Conservation (phyloP, 2,888 invertebrate genomes). For the Lacanobia wlatinum region DNA sequence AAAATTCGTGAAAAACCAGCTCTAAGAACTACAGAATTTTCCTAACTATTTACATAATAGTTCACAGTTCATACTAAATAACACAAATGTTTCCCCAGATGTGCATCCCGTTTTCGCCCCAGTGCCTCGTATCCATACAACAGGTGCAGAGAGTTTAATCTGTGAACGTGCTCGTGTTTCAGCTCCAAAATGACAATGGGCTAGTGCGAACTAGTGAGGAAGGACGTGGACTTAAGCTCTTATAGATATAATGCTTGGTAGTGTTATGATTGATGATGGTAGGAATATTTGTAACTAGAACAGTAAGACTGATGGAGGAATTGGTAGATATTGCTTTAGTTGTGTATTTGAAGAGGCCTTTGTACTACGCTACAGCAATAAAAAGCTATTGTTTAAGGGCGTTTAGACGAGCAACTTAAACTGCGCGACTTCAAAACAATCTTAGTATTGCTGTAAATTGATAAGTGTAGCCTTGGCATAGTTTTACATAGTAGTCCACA, state of each 20-base stretch:
- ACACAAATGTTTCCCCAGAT: conserved; percentile 33
- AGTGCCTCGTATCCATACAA: conserved; percentile 39
- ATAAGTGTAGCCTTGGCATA: no score
- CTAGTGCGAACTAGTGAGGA: conserved; percentile 4
- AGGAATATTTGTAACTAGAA: background rate
- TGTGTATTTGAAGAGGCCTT: background rate
- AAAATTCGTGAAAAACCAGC: background rate
- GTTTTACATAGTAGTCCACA: no score
- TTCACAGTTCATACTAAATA: conserved; percentile 21
- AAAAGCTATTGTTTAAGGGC: background rate
- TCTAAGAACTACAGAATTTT: background rate
- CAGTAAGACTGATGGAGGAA: background rate
- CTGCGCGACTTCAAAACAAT: background rate
- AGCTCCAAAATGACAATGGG: conserved; percentile 22
- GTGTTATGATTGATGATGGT: conserved; percentile 26
- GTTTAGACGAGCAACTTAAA: background rate
- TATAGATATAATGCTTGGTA: background rate
- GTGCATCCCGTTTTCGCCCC: conserved; percentile 30
- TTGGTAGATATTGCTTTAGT: background rate
- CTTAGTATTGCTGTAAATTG: background rate
- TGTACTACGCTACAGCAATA: background rate
- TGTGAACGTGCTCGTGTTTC: conserved; percentile 7
- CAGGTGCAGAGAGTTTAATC: conserved; percentile 49
- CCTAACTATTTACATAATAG: background rate
- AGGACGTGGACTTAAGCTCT: background rate